phyloP scores from a whole-genome alignment of 1,140 invertebrate genomes.

The Rhysida immarginata region DNA sequence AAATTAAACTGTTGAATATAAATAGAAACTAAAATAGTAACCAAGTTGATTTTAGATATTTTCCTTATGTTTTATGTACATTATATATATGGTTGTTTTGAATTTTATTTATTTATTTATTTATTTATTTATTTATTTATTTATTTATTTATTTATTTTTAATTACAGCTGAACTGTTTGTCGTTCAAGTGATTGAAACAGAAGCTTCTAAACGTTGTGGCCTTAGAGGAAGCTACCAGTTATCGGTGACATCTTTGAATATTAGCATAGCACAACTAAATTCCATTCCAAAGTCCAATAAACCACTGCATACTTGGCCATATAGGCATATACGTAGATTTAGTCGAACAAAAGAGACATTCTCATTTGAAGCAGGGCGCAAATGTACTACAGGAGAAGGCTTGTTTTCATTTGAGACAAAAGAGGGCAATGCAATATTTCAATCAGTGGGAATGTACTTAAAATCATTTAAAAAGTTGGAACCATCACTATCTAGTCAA shows the following conservation, averaged over 20 bases:
- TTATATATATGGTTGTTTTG: no score
- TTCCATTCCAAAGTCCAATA: conserved; percentile 27
- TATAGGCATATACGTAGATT: conserved; percentile 69
- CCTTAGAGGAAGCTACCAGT: conserved; percentile 49
- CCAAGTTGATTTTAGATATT: no score
- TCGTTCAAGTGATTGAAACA: conserved; percentile 55
- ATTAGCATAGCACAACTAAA: conserved; percentile 50
- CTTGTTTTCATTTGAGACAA: conserved; percentile 50
- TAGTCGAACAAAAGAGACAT: conserved; percentile 61
- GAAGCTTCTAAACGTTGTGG: conserved; percentile 58
- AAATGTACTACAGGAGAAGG: conserved; percentile 76
- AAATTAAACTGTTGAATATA: no score
- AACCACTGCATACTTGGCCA: conserved; percentile 62
- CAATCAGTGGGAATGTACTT: conserved; percentile 11
- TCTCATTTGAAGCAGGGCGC: conserved; percentile 77
- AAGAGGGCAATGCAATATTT: conserved; percentile 19
- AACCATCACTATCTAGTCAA: no score
- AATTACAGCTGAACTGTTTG: conserved; percentile 34
- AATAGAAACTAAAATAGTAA: no score
- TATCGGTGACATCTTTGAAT: conserved; percentile 45
- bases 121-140: no score
- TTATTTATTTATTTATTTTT: conserved; percentile 3
- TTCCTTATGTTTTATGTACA: no score
- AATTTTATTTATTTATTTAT: no score
- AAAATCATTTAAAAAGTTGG: no score